Evolutionary conservation across 2,113 vertebrate species (phyloP), one percentile per base, ranked within the genome.

Genomic region (Psilopogon haemacephalus): DNA sequence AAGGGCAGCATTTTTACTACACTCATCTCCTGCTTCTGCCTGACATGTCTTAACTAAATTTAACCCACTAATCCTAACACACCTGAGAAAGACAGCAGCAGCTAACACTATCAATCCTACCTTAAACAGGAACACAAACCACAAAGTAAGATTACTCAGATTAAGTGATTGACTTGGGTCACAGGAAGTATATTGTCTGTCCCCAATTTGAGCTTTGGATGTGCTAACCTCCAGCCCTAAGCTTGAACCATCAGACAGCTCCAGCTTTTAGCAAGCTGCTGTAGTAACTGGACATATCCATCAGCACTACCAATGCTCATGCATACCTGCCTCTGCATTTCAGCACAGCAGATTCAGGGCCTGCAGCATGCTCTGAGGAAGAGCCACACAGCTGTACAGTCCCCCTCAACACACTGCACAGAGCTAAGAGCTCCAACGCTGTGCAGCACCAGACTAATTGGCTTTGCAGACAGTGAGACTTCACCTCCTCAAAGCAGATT

Each of bases 51-150:
- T 94, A 94, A 93, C 94, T 96, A 94, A 96, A 96, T 94, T 95
- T 96, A 96, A 95, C 95, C 83, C 65, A 10, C 93, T 96, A 96
- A 96, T 96, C 95, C 89, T n/a, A 76, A 56, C 95, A 93, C 93
- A 96, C 94, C 95, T 96, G 93, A 94, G 89, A 73, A 33, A 69
- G 50, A 62, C 72, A 59, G 88, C 83, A 86, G 78, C 64, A 8
- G 2, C 88, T 94, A 73, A 94, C 89, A 27, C 87, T 88, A 60
- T 83, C 91, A 37, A 69, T 89, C 85, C 89, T 74, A 60, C 92
- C 90, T 84, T 54, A 52, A 79, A 88, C 68, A 88, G 91, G 89
- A 87, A 77, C 74, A 40, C 92, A 81, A 84, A 85, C 82, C 76
- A 68, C 75, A 10, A 80, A 94, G 90, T 84, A 50, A 90, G 95